These are phyloP conservation scores for Tachyglossus aculeatus DNA, from an alignment of 2,797 vertebrate genomes.

Conservation along the genomic window DNA sequence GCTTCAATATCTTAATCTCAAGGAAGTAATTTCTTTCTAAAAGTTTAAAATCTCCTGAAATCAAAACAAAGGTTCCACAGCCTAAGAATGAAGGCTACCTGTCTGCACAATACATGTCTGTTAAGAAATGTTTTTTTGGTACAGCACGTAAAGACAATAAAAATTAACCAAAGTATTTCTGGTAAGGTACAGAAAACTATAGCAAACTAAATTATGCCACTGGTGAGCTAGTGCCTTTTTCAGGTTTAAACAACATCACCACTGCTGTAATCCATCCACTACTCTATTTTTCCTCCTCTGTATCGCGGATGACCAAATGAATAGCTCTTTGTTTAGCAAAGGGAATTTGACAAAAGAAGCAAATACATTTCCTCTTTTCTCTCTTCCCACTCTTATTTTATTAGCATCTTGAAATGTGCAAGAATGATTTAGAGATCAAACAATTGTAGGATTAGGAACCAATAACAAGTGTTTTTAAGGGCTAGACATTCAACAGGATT, in stretches of 20 bases:
- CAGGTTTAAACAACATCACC: not conserved
- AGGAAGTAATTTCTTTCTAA: too few relatives aligned
- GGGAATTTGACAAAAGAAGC: not conserved
- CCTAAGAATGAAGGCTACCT: not conserved
- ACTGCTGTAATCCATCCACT: not conserved
- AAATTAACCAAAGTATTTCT: not conserved
- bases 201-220: not conserved
- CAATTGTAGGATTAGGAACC: too few relatives aligned
- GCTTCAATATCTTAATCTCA: too few relatives aligned
- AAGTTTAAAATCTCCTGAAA: not conserved
- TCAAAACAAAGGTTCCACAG: not conserved
- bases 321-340: not conserved
- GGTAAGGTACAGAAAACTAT: not conserved
- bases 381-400: conserved; percentile 6
- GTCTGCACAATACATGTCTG: not conserved
- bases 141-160: not conserved
- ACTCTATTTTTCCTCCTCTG: too few relatives aligned
- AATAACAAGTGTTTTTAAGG: too few relatives aligned
- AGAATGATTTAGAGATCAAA: conserved; percentile 19
- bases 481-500: too few relatives aligned
- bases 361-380: not conserved
- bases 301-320: too few relatives aligned
- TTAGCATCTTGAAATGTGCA: not conserved
- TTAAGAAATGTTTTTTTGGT: not conserved
- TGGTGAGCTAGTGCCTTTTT: not conserved